Conservation (phyloP, 1,140 invertebrate species). For the Apis florea region DNA sequence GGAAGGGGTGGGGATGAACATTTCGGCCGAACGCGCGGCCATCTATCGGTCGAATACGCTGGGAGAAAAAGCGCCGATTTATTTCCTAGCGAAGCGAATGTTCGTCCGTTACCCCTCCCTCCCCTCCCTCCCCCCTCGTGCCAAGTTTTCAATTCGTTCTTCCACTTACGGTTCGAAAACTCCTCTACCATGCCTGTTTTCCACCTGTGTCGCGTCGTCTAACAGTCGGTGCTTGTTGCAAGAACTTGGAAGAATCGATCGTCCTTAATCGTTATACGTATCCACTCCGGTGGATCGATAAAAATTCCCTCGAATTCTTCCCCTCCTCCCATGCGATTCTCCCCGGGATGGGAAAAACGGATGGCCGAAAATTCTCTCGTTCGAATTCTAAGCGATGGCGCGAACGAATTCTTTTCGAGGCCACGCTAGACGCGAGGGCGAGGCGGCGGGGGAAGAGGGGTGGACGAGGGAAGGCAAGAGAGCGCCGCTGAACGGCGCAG, state of each 20-base stretch:
- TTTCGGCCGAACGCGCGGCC: conserved; percentile 35
- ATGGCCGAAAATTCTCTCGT: conserved; percentile 16
- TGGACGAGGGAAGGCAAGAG: conserved; percentile 52
- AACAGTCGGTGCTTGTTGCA: no score
- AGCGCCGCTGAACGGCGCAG: conserved; percentile 70
- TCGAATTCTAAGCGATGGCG: conserved; percentile 7
- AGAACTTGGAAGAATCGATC: not conserved
- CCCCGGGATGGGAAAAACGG: not conserved
- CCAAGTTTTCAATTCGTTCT: not conserved
- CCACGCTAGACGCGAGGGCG: conserved; percentile 8
- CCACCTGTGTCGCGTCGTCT: no score
- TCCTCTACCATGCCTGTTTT: not conserved
- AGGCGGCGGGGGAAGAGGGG: conserved; percentile 7
- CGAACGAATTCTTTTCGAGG: conserved; percentile 39
- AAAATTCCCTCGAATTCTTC: not conserved
- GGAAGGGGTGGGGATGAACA: conserved; percentile 33
- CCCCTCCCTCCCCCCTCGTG: not conserved
- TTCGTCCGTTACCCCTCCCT: not conserved
- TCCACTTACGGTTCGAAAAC: not conserved
- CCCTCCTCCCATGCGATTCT: no score
- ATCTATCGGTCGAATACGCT: conserved; percentile 32
- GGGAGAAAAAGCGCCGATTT: conserved; percentile 53
- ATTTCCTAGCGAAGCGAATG: conserved; percentile 27
- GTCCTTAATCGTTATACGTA: not conserved
- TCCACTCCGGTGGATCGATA: no score